A percentile compares a stretch with the other conserved stretches of the same genome.
These are phyloP conservation scores for Limnephilus lunatus DNA, from an alignment of 2,888 invertebrate species.

Conservation along the genomic window DNA sequence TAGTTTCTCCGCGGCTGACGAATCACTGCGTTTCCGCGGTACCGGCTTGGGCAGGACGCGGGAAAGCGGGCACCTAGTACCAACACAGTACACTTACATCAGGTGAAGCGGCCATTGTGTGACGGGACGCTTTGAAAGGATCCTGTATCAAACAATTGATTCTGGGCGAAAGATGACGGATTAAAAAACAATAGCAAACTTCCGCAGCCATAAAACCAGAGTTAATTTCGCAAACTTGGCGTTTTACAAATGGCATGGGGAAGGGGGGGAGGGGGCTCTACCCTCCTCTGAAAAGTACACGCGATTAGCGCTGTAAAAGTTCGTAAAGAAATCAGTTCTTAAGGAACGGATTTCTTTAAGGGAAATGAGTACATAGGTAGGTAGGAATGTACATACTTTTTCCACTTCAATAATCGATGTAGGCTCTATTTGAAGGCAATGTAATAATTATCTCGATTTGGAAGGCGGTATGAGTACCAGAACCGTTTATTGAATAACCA, in stretches of 20 bases:
- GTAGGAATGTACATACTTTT: not conserved
- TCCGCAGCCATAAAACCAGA: slow-evolving; percentile 51
- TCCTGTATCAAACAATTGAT: slow-evolving; percentile 57
- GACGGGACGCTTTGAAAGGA: slow-evolving; percentile 49
- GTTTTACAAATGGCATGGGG: slow-evolving; percentile 40
- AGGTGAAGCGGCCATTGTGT: slow-evolving; percentile 39
- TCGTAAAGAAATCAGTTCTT: slow-evolving; percentile 8
- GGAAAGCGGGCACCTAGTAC: not conserved
- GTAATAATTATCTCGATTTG: no score
- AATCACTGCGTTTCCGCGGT: slow-evolving; percentile 10
- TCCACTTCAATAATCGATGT: not conserved
- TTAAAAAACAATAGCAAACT: slow-evolving; percentile 58
- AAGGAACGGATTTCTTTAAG: not conserved
- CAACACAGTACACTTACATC: not conserved
- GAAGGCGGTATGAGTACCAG: no score
- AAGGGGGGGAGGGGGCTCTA: not conserved
- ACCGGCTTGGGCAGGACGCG: not conserved
- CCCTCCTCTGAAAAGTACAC: not conserved
- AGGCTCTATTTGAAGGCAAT: not conserved
- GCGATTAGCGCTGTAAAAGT: slow-evolving; percentile 17
- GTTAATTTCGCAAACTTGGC: slow-evolving; percentile 56
- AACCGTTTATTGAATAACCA: no score
- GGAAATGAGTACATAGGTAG: not conserved
- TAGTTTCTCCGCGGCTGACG: slow-evolving; percentile 15
- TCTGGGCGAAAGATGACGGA: slow-evolving; percentile 54